Evolutionary conservation across 2,797 vertebrate genomes (phyloP), one percentile per base, ranked within the genome.

Genomic region (Sciurus vulgaris): DNA sequence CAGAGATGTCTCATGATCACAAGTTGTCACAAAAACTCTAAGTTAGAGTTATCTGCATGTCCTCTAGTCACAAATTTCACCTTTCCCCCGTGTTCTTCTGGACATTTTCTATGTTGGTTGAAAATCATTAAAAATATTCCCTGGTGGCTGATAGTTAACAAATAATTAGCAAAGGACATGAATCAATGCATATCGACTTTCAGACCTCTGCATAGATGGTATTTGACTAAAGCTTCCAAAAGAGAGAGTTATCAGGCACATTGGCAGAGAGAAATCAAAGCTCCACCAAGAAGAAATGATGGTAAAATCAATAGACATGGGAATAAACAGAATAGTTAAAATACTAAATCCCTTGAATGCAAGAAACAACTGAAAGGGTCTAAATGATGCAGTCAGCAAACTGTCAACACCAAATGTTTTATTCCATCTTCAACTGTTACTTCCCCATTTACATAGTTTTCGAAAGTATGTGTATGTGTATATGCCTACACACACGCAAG

Each of bases 41-140:
- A 61, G 22, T 91, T 76, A 81, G 44, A 49, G 22, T 35, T 30
- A 65, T 1, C 51, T 47, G 22, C 41, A n/a, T 63, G 35, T 77
- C 28, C 41, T 56, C n/a, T 54, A 89, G 15, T 44, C 61, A 89
- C 54, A 93, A 18, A 87, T 59, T 74, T 95, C 90, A 69, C 2
- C 56, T 59, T 72, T 28, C 15, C 56, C 9, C 15, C 10, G 17
- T 49, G 86, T 79, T 92, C 38, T 70, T 79, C 59, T 54, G n/a
- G 61, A n/a, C 9, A 84, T 17, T 79, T 90, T 92, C 69, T 7
- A 30, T 33, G 28, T 20, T 65, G 5, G 7, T 63, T 92, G 51
- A 22, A 91, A 93, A 86, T 85, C 85, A 92, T 87, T 93, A 72
- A 93, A 95, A 88, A 69, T 73, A 77, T 26, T 10, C 70, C 15